Evolutionary conservation across 2,888 invertebrate species (phyloP), one percentile per base, ranked within the genome.

Genomic region (Tipula helvola): DNA sequence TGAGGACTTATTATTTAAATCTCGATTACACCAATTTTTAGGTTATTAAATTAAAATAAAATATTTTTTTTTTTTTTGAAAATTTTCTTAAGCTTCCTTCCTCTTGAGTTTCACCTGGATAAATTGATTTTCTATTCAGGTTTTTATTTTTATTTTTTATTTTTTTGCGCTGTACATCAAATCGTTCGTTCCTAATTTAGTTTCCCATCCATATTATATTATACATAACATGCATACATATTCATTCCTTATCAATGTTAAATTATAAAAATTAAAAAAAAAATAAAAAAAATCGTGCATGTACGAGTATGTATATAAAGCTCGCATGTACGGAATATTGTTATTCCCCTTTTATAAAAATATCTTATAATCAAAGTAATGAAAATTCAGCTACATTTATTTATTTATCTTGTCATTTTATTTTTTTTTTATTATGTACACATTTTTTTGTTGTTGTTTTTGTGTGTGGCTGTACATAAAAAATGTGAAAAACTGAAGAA

Each of bases 281-380:
- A 71, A 57, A 57, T 7, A 7, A 16, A 16, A 28, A 71, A 52
- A 52, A 16, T 16, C 52, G 28, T 71, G 71, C 28, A 71, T 71
- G 71, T 71, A 28, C 28, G 28, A 28, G 16, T 52, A 28, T 10
- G 16, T 52, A 28, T 10, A 28, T 71, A 28, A 71, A 71, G 71
- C 18, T 57, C 8, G 10, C 1, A 71, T 28, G 28, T 71, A 71
- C 71, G 28, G 7, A 71, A 28, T 28, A 28, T 10, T 28, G 71
- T 12, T 71, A 71, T 71, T 71, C 71, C 71, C 71, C 71, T 71
- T 71, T 71, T 28, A 71, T 57, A 57, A 57, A 57, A 57, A 18
- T 71, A 71, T 71, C 71, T 71, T 71, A 71, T 71, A 71, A 71
- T 71, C 71, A 71, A 71, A 71, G 71, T 71, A 71, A 71, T 71